Evolutionary conservation across 2,113 vertebrate species (phyloP), one percentile per base, ranked within the genome.

Genomic region (Anolis carolinensis): DNA sequence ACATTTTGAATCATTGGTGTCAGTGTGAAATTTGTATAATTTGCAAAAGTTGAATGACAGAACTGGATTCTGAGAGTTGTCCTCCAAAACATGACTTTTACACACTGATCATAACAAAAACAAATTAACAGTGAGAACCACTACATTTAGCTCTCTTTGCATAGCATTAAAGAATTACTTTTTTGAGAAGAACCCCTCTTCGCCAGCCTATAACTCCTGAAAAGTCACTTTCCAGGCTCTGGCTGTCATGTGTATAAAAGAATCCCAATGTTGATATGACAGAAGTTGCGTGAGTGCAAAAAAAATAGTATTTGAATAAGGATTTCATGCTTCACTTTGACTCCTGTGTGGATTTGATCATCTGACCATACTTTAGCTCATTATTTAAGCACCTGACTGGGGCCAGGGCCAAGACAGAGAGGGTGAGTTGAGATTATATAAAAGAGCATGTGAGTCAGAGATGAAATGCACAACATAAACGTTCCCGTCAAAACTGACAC

Each of bases 301-400:
- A n/a, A 34, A 81, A 65, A 50, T 77, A 50, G 9, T 78, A 30
- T 78, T 75, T 81, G 59, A 55, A 62, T 63, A 74, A 67, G 79
- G 79, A 81, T 86, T 73, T 81, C 55, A 81, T 73, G 21, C 85
- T 67, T 86, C 71, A 72, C 5, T 72, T 34, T 83, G 16, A 52
- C 32, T 83, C 75, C 59, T 74, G 71, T 48, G 20, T 44, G 68
- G 39, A 52, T 73, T 63, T 11, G 70, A 73, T 86, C 68, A 80
- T 62, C 84, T 86, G 77, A 36, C 52, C 48, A 34, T 73, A 86
- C 80, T 62, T 80, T 72, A 80, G 27, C 13, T 48, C 52, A 73
- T 73, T 86, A 72, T 71, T 73, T 70, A 79, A 79, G 68, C 77
- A 86, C 77, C 84, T 80, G 84, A 71, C 67, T 80, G 50, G 68